Evolutionary conservation across 1,140 invertebrate species (phyloP).

Genomic region (Macrosteles quadrilineatus): DNA sequence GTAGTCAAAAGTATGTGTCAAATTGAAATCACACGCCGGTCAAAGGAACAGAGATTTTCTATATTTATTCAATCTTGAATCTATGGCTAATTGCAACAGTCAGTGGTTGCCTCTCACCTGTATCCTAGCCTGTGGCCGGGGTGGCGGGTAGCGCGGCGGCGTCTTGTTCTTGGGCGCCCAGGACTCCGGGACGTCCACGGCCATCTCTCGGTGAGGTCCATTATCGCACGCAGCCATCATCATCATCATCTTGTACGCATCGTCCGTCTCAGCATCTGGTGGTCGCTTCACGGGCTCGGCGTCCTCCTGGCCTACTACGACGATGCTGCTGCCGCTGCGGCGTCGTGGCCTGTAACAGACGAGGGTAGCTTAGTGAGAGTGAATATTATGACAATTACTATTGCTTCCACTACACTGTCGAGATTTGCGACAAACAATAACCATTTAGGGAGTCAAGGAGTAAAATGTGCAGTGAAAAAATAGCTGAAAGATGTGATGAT

Average conservation of each 20-base stretch:
- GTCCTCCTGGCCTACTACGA: conserved; percentile 65
- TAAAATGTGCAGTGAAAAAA: too few relatives aligned
- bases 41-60: too few relatives aligned
- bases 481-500: too few relatives aligned
- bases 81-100: too few relatives aligned
- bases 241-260: conserved; percentile 62
- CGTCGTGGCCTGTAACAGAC: conserved; percentile 64
- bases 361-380: too few relatives aligned
- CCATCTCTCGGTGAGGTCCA: conserved; percentile 92
- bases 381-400: too few relatives aligned
- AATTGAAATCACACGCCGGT: too few relatives aligned
- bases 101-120: conserved; percentile 34
- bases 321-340: conserved; percentile 67
- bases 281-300: conserved; percentile 49
- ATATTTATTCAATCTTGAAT: too few relatives aligned
- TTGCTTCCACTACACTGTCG: too few relatives aligned
- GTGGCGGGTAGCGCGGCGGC: conserved; percentile 86
- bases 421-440: too few relatives aligned
- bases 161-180: conserved; percentile 91
- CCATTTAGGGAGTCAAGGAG: too few relatives aligned
- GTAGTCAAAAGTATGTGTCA: too few relatives aligned
- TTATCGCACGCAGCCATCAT: conserved; percentile 67
- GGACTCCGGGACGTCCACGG: conserved; percentile 95
- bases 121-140: conserved; percentile 39
- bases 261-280: conserved; percentile 47